These are phyloP conservation scores for Eubasilissa regina DNA, from an alignment of 1,140 invertebrate genomes.

Conservation along the genomic window DNA sequence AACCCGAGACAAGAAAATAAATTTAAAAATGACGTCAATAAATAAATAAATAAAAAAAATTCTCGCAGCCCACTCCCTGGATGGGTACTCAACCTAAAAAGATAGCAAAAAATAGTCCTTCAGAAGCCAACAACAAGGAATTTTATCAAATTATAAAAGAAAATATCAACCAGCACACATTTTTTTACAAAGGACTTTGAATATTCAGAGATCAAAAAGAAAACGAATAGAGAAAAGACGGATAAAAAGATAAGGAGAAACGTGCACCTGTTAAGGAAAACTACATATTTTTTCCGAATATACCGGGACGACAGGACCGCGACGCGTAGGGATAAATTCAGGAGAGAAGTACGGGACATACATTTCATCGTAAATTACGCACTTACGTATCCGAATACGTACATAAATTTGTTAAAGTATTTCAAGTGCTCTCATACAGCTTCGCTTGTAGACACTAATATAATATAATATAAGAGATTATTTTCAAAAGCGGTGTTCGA, in stretches of 20 bases:
- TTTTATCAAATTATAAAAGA: constrained; percentile 41
- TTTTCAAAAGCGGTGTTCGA: no score
- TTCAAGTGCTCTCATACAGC: no score
- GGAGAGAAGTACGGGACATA: background rate
- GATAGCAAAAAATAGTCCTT: constrained; percentile 12
- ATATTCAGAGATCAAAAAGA: constrained; percentile 31
- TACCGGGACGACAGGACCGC: background rate
- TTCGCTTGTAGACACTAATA: no score
- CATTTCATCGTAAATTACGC: no score
- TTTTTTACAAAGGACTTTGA: constrained; percentile 41
- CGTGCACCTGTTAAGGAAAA: constrained; percentile 31
- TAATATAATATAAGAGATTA: no score
- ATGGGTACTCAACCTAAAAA: background rate
- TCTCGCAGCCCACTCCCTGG: background rate
- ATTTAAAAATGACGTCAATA: background rate
- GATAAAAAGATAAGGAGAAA: constrained; percentile 36
- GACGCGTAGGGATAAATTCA: background rate
- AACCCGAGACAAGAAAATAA: background rate
- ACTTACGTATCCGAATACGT: no score
- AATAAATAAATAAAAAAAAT: constrained; percentile 2
- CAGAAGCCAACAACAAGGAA: constrained; percentile 24
- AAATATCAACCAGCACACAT: constrained; percentile 17
- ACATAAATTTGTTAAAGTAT: no score
- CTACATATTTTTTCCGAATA: constrained; percentile 28
- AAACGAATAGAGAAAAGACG: constrained; percentile 31